These are phyloP conservation scores for Lagenorhynchus albirostris DNA, from an alignment of 2,113 vertebrate species.

Conservation along the genomic window DNA sequence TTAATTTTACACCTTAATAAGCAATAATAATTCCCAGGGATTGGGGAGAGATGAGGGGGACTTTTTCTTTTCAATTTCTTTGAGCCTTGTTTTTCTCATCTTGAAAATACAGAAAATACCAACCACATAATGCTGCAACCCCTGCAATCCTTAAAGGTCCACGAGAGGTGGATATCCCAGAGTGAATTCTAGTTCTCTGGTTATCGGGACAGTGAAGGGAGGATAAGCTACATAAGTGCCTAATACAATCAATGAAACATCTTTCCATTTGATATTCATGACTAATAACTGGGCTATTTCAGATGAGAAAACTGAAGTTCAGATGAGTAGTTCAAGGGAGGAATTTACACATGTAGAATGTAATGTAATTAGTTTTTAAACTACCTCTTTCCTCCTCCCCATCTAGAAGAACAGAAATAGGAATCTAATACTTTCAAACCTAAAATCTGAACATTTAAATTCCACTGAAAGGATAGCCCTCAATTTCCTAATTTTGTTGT, in stretches of 20 bases:
- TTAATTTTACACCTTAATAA: background rate
- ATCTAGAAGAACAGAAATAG: conserved; percentile 8
- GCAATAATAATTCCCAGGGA: background rate
- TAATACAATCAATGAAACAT: background rate
- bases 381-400: background rate
- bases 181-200: background rate
- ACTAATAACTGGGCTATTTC: conserved; percentile 2
- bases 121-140: background rate
- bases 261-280: conserved; percentile 7
- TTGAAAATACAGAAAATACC: background rate
- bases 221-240: background rate
- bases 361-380: conserved; percentile 9
- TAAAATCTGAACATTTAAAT: conserved; percentile 26
- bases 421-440: background rate
- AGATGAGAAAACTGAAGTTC: background rate
- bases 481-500: background rate
- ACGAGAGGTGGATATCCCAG: background rate
- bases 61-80: background rate
- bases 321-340: background rate
- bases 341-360: background rate
- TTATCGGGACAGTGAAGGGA: background rate
- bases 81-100: background rate
- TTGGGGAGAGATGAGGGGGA: background rate
- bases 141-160: background rate
- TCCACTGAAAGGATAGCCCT: background rate